Base-by-base conservation (phyloP, 2,113 vertebrate species). In the Scortum barcoo region DNA sequence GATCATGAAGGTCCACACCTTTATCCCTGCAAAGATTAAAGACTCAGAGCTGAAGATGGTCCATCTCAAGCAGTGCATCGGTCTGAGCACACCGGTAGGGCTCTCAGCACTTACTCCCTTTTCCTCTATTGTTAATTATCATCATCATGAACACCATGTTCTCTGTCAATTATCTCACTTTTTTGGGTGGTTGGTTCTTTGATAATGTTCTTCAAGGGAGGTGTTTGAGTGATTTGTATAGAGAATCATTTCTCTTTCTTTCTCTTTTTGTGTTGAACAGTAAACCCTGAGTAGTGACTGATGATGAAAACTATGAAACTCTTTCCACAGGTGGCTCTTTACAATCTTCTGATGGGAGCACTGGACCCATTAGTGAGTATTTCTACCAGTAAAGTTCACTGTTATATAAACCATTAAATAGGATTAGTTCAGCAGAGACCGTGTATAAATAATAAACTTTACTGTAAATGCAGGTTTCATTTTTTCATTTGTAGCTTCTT, bases 311-410 rank as follows among this genome's bases (percentile, higher is more conserved):
- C 13, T 2, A 6, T 1, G 33, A 62, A 4, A 5, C 17, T 80
- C 66, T 11, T 76, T 48, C 10, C 16, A 0, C 76, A 95, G 94
- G 93, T 95, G 84, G 88, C 92, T 5, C 89, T 95, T 10, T 95
- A 93, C 85, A 93, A 94, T 53, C 76, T 92, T 2, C 65, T 95
- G 54, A 93, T 89, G 80, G 76, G 79, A 58, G 72, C 83, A 44
- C 12, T 4, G 9, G 78, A 93, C n/a, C 82, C 76, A 36, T 54
- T 56, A 22, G 92, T 94, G 74, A 93, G 91, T 92, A 67, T 63
- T 63, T 62, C 26, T 60, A 17, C 33, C 26, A 22, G 38, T 16
- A 4, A 13, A 19, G 6, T 28, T 40, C 16, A 50, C 19, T 30
- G 33, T 36, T 36, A 36, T 4, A 36, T 36, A 36, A 36, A 36